Evolutionary conservation across 2,113 vertebrate genomes (phyloP), one percentile per base, ranked within the genome.

Genomic region (Aspiorhynchus laticeps): DNA sequence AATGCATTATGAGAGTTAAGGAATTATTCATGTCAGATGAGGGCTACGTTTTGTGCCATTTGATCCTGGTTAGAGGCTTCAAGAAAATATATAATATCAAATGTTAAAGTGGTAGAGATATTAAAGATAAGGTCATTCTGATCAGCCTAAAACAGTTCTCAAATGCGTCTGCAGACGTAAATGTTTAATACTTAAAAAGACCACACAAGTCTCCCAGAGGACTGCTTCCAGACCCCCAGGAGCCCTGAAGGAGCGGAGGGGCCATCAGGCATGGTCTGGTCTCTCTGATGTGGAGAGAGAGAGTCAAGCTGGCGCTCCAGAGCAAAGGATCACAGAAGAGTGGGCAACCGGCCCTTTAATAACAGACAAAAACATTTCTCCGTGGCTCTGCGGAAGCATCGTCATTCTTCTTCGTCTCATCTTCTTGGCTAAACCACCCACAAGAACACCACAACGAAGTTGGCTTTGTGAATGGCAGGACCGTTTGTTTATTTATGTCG

Each of bases 171-270:
- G 19, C 33, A 67, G 56, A 36, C 56, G 75, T 43, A 2, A 75
- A 65, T 71, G 87, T 91, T 3, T 2, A 59, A 21, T 59, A 86
- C 90, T 93, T 91, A 92, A 82, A 90, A 69, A 93, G 93, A 94
- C 91, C 92, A 94, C 91, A 93, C 91, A 94, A 87, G 87, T 67
- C 87, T 90, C 88, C 56, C 56, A 81, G 88, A 91, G 92, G 91
- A 93, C 69, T 67, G 87, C 61, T 90, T 94, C 93, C 93, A 93
- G 91, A 90, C 77, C 73, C 78, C 88, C 41, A 90, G 33, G 80
- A 81, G 59, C 14, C 59, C 59, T 65, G 59, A 38, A 43, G 53
- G 15, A 43, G 92, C 91, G 91, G 71, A 93, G 86, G 93, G 93
- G 90, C 85, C 85, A 89, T 91, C 90, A 89, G 87, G 92, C 90